Evolutionary conservation across 1,140 invertebrate species (phyloP), one percentile per base, ranked within the genome.

Genomic region (Euwallacea similis): DNA sequence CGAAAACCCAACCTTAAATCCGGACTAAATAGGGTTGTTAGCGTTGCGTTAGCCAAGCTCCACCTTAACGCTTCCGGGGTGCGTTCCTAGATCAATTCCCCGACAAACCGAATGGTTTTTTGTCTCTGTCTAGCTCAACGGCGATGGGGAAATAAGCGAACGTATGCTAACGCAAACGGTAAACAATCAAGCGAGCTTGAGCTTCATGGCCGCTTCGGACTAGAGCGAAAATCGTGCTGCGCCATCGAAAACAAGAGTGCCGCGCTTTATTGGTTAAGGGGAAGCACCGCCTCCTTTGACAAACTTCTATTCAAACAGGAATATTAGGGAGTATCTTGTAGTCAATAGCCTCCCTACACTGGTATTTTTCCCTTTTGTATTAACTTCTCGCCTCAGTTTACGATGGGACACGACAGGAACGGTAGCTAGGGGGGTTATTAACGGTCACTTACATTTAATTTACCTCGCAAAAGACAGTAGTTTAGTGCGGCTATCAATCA

Each of bases 291-390:
- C 79, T 70, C 47, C 42, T 72, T 70, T 73, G 71, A 77, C 75
- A 63, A 74, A 78, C 68, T 73, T 69, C 76, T 79, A 78, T 80
- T 78, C 73, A 76, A 66, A 72, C 67, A 16, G 42, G 77, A 79
- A 80, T 80, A 81, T 81, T 80, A 81, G 79, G 79, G 79, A 79
- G 79, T 81, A 79, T 80, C 78, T 81, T 71, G 76, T 74, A 74
- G 71, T 72, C 71, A 72, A 72, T 72, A 72, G 65, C 64, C 71
- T 72, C 65, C 71, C 65, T 67, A 72, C 71, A 66, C 71, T 42
- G 71, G 64, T 63, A 72, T 68, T 72, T 72, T 72, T 63, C 70
- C 64, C 66, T 50, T 70, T 71, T 71, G 69, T 71, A 71, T 71
- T 71, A 71, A 66, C 69, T 71, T 65, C 63, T 65, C 41, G 63